These are phyloP conservation scores for Phalangium opilio DNA, from an alignment of 2,888 invertebrate species.

Conservation along the genomic window DNA sequence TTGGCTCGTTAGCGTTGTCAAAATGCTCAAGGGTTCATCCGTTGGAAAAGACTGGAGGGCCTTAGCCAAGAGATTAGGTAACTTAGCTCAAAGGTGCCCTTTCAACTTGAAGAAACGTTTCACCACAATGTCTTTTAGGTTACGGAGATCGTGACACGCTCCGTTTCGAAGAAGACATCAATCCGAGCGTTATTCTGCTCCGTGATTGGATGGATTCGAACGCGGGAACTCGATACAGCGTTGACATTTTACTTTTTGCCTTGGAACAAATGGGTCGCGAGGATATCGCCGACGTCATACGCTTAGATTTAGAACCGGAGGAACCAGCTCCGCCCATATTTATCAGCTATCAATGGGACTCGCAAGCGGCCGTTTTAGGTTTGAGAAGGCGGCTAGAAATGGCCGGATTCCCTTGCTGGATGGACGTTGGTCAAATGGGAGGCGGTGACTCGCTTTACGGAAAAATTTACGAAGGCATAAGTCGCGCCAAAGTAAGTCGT, in stretches of 20 bases:
- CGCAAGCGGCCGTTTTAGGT: conserved; percentile 20
- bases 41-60: conserved; percentile 32
- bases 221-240: conserved; percentile 32
- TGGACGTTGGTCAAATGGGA: conserved; percentile 35
- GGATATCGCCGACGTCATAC: conserved; percentile 18
- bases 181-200: conserved; percentile 31
- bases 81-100: not conserved
- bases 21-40: conserved; percentile 30
- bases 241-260: conserved; percentile 32
- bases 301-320: conserved; percentile 19
- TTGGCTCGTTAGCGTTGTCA: conserved; percentile 33
- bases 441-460: conserved; percentile 31
- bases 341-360: conserved; percentile 36
- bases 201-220: conserved; percentile 33
- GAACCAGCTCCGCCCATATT: conserved; percentile 28
- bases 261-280: conserved; percentile 28
- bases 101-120: not conserved
- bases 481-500: conserved; percentile 28
- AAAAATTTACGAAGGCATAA: conserved; percentile 33
- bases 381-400: conserved; percentile 31
- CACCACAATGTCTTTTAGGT: conserved; percentile 22
- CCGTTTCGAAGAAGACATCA: conserved; percentile 29
- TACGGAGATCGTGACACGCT: conserved; percentile 31
- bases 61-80: conserved; percentile 29
- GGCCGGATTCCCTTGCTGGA: conserved; percentile 34